These are phyloP conservation scores for Alouatta palliata DNA, from an alignment of 2,113 vertebrate genomes.

Conservation along the genomic window DNA sequence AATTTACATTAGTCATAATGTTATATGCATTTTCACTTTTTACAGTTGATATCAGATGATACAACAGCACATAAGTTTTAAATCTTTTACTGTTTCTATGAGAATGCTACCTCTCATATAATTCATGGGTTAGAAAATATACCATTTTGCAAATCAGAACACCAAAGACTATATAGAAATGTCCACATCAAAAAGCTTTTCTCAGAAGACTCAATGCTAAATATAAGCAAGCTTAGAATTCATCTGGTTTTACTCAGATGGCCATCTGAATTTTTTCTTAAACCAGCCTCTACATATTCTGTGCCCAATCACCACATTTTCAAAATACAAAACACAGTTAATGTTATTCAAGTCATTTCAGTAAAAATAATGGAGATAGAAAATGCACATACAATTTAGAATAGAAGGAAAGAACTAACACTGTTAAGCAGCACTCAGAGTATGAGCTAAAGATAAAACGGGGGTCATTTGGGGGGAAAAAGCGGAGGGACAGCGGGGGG, in stretches of 20 bases:
- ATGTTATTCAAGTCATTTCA: background rate
- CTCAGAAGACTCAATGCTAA: slow-evolving; percentile 9
- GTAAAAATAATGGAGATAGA: background rate
- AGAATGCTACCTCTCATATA: background rate
- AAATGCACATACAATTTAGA: background rate
- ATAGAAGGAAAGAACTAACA: background rate
- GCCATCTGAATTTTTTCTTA: background rate
- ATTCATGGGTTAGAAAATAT: background rate
- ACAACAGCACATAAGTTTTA: background rate
- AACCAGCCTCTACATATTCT: background rate
- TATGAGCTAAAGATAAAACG: background rate
- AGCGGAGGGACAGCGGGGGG: no score
- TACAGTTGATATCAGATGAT: background rate
- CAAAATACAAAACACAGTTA: background rate
- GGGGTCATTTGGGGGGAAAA: no score
- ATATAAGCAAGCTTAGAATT: background rate
- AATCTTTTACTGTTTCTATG: background rate
- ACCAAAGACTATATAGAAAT: background rate
- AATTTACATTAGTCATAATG: background rate
- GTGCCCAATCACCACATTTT: background rate
- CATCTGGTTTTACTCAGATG: background rate
- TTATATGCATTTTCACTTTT: background rate
- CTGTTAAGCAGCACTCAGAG: background rate
- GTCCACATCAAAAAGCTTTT: background rate
- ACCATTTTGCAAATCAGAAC: background rate